Conservation (phyloP, 2,797 vertebrate genomes). For the Choloepus didactylus region DNA sequence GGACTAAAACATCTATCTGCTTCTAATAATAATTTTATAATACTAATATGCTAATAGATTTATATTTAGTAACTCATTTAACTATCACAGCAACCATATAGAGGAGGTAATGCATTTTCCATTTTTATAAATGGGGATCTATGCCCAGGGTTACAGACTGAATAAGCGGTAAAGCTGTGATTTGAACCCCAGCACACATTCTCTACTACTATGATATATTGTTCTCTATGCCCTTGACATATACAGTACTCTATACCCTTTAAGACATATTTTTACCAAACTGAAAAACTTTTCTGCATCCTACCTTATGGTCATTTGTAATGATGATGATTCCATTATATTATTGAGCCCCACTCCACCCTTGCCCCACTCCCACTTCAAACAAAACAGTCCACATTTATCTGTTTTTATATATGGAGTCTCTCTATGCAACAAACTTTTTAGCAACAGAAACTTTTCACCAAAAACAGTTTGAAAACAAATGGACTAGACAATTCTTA, state of each 20-base stretch:
- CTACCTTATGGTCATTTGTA: not conserved
- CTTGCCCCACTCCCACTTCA: not conserved
- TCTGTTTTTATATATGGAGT: not conserved
- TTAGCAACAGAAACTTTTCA: not conserved
- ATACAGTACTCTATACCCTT: not conserved
- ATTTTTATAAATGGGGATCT: not conserved
- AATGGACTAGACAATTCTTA: constrained; percentile 57
- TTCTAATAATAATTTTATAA: not conserved
- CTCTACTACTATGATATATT: not conserved
- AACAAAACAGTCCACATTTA: constrained; percentile 28
- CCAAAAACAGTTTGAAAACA: constrained; percentile 28
- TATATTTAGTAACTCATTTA: not conserved
- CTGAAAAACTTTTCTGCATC: not conserved
- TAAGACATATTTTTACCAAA: not conserved
- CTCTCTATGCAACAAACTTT: constrained; percentile 30
- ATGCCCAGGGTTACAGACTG: not conserved
- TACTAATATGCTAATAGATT: not conserved
- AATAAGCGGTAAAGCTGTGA: not conserved
- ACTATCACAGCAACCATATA: not conserved
- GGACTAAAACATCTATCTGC: not conserved
- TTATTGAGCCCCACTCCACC: no score
- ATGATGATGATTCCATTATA: not conserved
- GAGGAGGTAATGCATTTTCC: not conserved
- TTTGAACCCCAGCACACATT: not conserved
- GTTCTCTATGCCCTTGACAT: not conserved